Evolutionary conservation across 2,797 vertebrate genomes (phyloP).

Genomic region (Mycteria americana): DNA sequence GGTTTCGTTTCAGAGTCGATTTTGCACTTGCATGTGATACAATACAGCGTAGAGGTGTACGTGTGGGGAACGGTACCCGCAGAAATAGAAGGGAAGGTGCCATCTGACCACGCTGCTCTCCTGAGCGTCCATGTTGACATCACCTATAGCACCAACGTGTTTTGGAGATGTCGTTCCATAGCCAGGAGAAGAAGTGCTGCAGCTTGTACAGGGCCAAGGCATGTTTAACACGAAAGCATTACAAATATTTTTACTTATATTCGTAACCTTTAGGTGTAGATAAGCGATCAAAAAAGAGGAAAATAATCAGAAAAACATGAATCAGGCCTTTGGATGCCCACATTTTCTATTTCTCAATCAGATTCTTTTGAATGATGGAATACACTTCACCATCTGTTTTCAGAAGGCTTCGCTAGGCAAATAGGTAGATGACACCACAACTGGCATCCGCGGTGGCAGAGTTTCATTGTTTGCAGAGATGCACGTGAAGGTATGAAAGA

Average conservation of each 20-base stretch:
- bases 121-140: too few relatives aligned
- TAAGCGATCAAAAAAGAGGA: not conserved
- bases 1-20: not conserved
- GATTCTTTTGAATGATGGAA: not conserved
- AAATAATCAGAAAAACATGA: not conserved
- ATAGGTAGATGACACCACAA: not conserved
- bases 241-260: not conserved
- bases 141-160: not conserved
- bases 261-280: not conserved
- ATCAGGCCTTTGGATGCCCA: not conserved
- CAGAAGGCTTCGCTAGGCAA: not conserved
- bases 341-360: not conserved
- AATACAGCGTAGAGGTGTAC: fast-evolving
- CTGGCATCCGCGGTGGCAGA: not conserved
- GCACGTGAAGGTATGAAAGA: not conserved
- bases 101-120: not conserved
- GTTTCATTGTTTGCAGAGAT: not conserved
- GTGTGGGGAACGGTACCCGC: not conserved
- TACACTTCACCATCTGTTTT: not conserved
- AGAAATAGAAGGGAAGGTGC: not conserved
- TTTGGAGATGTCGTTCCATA: not conserved
- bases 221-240: not conserved
- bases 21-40: not conserved
- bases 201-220: not conserved
- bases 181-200: not conserved